These are phyloP conservation scores for Xyrichtys novacula DNA, from an alignment of 2,797 vertebrate species.

Conservation along the genomic window DNA sequence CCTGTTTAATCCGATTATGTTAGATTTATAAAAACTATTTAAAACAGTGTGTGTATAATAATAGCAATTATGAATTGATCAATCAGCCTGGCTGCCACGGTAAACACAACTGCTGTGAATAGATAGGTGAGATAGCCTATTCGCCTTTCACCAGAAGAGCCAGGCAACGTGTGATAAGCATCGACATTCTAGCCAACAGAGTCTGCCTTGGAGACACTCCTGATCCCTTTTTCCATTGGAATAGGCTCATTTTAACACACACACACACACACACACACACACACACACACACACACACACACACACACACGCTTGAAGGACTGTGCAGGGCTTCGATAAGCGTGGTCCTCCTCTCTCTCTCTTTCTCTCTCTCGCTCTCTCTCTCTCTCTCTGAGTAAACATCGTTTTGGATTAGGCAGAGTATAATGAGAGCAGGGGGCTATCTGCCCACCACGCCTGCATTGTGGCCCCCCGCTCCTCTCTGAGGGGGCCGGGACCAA, in stretches of 20 bases:
- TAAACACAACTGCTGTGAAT: conserved; percentile 74
- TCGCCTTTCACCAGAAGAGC: conserved; percentile 76
- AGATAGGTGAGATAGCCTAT: conserved; percentile 74
- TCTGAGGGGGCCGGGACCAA: conserved; percentile 88
- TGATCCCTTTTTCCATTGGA: conserved; percentile 83
- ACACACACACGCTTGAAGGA: conserved; percentile 59
- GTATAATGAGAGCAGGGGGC: conserved; percentile 87
- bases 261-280: conserved; percentile 37
- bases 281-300: conserved; percentile 43
- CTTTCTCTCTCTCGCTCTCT: conserved; percentile 77
- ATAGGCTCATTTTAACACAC: conserved; percentile 79
- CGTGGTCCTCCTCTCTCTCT: conserved; percentile 75
- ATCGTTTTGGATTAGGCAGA: conserved; percentile 87
- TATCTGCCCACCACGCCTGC: conserved; percentile 86
- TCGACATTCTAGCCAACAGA: conserved; percentile 82
- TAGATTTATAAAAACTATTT: conserved; percentile 53
- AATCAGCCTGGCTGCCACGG: conserved; percentile 56
- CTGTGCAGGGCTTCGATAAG: conserved; percentile 84
- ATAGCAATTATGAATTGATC: conserved; percentile 68
- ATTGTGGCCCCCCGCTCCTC: conserved; percentile 90
- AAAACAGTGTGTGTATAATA: conserved; percentile 62
- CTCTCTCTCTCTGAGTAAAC: conserved; percentile 84
- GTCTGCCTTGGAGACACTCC: conserved; percentile 80
- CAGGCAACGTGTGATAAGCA: conserved; percentile 76
- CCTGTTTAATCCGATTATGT: conserved; percentile 33